Percentiles rank a stretch among this genome's conserved stretches.
phyloP scores from a whole-genome alignment of 2,797 vertebrate species.

The Chaetophractus vellerosus region DNA sequence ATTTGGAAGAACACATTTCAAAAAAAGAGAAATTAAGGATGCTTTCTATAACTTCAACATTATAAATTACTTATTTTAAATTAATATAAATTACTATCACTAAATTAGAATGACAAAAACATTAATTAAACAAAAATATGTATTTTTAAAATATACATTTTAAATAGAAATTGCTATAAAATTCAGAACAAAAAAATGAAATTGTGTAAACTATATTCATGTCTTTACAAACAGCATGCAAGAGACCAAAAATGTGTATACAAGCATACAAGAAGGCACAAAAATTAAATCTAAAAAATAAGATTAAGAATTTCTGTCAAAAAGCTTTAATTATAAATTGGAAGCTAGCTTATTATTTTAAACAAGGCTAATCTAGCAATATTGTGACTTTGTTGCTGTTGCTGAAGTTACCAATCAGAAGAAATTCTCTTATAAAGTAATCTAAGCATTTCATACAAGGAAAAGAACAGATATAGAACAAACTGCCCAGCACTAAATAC shows the following conservation, averaged over 20 bases:
- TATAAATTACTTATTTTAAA: conserved; percentile 12
- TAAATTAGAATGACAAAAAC: conserved; percentile 18
- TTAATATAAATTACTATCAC: conserved; percentile 13
- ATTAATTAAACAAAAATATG: not conserved
- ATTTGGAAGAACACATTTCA: not conserved
- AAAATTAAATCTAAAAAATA: conserved; percentile 29
- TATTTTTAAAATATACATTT: conserved; percentile 1
- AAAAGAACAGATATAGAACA: not conserved
- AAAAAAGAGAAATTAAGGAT: not conserved
- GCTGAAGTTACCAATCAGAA: not conserved
- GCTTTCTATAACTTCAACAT: conserved; percentile 11
- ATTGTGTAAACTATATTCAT: not conserved
- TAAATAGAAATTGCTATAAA: conserved; percentile 42
- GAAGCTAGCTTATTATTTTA: not conserved
- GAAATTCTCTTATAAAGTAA: conserved; percentile 25
- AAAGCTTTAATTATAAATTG: conserved; percentile 19
- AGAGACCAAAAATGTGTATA: not conserved
- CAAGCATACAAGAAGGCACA: not conserved
- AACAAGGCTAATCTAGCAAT: not conserved
- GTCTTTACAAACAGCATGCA: not conserved
- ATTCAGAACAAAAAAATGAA: not conserved
- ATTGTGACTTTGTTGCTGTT: conserved; percentile 44
- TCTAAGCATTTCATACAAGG: conserved; percentile 42
- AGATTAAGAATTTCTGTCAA: not conserved
- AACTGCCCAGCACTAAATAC: conserved; percentile 48